These are phyloP conservation scores for Diloba caeruleocephala DNA, from an alignment of 2,888 invertebrate species.

Conservation along the genomic window DNA sequence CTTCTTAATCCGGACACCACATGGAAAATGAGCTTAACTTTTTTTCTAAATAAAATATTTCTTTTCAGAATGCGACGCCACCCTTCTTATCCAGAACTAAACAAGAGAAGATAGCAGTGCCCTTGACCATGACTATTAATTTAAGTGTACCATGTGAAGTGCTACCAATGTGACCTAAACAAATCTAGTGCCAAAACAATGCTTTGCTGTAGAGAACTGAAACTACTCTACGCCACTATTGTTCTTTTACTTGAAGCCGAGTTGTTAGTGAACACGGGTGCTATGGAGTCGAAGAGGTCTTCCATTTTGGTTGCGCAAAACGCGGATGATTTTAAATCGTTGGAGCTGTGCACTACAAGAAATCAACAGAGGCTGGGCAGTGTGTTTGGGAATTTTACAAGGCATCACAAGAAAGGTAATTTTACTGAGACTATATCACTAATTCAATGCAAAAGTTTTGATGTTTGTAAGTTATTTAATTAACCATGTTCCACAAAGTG, in stretches of 20 bases:
- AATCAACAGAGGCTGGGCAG: slow-evolving; percentile 84
- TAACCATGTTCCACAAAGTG: too few species aligned
- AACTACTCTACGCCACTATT: slow-evolving; percentile 83
- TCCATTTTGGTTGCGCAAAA: slow-evolving; percentile 80
- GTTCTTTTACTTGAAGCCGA: slow-evolving; percentile 83
- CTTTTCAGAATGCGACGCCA: slow-evolving; percentile 74
- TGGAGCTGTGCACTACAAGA: slow-evolving; percentile 80
- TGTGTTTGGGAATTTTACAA: slow-evolving; percentile 84
- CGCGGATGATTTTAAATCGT: slow-evolving; percentile 79
- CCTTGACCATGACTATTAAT: slow-evolving; percentile 81
- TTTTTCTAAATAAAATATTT: slow-evolving; percentile 30
- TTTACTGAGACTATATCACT: neutral
- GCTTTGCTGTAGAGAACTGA: slow-evolving; percentile 85
- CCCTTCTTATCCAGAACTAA: slow-evolving; percentile 25
- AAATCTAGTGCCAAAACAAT: slow-evolving; percentile 84
- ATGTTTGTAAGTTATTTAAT: too few species aligned
- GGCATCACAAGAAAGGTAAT: slow-evolving; percentile 85
- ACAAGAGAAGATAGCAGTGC: slow-evolving; percentile 69
- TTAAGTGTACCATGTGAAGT: slow-evolving; percentile 69
- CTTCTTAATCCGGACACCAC: too few species aligned
- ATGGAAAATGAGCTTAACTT: too few species aligned
- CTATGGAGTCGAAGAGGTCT: slow-evolving; percentile 84
- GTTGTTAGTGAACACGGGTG: slow-evolving; percentile 80
- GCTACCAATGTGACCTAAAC: slow-evolving; percentile 77
- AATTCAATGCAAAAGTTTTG: too few species aligned